phyloP scores from a whole-genome alignment of 92 coral and sea anemone genomes.

The Porites lobata region DNA sequence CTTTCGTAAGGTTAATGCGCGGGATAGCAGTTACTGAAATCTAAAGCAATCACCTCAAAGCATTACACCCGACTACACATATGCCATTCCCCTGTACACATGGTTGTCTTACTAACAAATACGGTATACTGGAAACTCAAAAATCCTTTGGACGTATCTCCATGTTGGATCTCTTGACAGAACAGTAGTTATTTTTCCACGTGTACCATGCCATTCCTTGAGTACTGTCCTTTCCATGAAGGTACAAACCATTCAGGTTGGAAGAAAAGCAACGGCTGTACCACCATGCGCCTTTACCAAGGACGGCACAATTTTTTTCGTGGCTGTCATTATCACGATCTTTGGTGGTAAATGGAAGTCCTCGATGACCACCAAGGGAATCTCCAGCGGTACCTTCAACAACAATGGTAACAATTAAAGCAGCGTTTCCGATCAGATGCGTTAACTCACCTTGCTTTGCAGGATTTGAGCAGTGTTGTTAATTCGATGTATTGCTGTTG shows the following conservation, averaged over 20 bases:
- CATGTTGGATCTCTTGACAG: not conserved
- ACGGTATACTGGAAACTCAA: not conserved
- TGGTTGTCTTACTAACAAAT: too few relatives aligned
- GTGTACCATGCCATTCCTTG: constrained; percentile 25
- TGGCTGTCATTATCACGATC: constrained; percentile 24
- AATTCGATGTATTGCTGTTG: too few relatives aligned
- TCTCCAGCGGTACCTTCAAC: constrained; percentile 9
- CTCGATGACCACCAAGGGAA: not conserved
- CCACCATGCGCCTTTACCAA: constrained; percentile 15
- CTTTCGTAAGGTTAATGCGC: too few relatives aligned
- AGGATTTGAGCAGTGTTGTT: too few relatives aligned
- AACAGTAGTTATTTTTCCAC: constrained; percentile 17
- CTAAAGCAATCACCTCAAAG: too few relatives aligned
- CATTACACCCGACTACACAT: too few relatives aligned
- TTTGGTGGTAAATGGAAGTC: constrained; percentile 9
- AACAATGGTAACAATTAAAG: not conserved
- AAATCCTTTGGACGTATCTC: not conserved
- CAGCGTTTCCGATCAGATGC: too few relatives aligned
- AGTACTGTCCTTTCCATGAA: constrained; percentile 22
- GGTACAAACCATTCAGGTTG: constrained; percentile 45
- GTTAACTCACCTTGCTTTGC: too few relatives aligned
- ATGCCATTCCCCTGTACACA: too few relatives aligned
- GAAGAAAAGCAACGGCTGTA: not conserved
- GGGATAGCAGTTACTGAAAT: too few relatives aligned
- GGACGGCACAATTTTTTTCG: not conserved